Percentiles rank a stretch among this genome's conserved stretches.
These are phyloP conservation scores for Hiodon alosoides DNA, from an alignment of 2,113 vertebrate species.

Conservation along the genomic window DNA sequence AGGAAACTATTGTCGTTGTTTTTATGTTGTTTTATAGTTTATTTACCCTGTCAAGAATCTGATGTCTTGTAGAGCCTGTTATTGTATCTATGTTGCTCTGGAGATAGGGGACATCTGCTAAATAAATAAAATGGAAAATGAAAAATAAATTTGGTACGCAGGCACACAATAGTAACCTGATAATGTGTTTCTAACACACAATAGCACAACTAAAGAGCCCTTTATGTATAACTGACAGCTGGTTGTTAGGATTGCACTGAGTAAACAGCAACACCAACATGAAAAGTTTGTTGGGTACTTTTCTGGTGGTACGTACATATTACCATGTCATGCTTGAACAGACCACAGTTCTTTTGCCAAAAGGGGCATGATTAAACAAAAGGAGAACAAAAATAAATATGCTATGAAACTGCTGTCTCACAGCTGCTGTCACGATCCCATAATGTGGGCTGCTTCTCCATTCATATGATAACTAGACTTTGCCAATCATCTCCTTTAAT, in stretches of 20 bases:
- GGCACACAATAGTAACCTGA: no score
- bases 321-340: conserved; percentile 2
- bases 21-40: no score
- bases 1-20: no score
- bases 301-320: conserved; percentile 19
- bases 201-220: neutral
- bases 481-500: no score
- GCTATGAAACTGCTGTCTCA: neutral
- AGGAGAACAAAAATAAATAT: neutral
- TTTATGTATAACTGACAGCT: neutral
- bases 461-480: neutral
- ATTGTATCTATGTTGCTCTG: no score
- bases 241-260: neutral
- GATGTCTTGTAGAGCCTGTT: no score
- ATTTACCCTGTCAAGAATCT: no score
- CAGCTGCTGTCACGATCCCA: neutral
- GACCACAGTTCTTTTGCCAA: neutral
- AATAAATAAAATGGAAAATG: no score
- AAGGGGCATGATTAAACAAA: neutral
- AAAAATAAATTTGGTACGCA: no score
- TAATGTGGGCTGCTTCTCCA: neutral
- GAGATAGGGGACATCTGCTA: no score
- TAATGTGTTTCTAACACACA: neutral
- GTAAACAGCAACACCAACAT: neutral
- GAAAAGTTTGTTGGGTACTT: neutral